A percentile compares a stretch with the other conserved stretches of the same genome.
Conservation (phyloP, 2,888 invertebrate genomes). For the Zele albiditarsus region DNA sequence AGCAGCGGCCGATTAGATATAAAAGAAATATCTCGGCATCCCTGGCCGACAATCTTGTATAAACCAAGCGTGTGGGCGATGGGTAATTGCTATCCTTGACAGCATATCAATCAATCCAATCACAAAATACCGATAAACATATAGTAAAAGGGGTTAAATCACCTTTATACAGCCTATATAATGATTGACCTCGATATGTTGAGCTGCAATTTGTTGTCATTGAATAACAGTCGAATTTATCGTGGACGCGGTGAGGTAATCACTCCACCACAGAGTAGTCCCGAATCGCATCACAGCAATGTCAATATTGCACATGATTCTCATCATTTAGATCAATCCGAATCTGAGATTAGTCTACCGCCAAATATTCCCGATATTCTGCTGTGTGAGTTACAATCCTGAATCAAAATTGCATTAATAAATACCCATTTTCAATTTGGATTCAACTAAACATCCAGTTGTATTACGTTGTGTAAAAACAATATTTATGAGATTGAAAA, state of each 20-base stretch:
- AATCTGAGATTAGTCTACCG: conserved; percentile 64
- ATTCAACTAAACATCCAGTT: too few species aligned
- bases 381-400: conserved; percentile 63
- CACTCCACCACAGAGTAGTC: conserved; percentile 71
- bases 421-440: too few species aligned
- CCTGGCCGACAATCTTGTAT: conserved; percentile 39
- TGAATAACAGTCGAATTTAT: conserved; percentile 60
- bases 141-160: conserved; percentile 7
- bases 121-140: conserved; percentile 16
- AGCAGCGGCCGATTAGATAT: conserved; percentile 37
- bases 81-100: not conserved
- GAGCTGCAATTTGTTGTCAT: conserved; percentile 63
- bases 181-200: conserved; percentile 61
- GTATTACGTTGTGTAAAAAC: too few species aligned
- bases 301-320: conserved; percentile 50
- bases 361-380: conserved; percentile 67
- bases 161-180: not conserved
- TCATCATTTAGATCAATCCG: conserved; percentile 64
- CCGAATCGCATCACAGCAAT: conserved; percentile 64
- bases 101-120: not conserved
- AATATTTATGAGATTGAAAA: not conserved
- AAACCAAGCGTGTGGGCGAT: not conserved
- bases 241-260: conserved; percentile 62
- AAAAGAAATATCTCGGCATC: conserved; percentile 18
- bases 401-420: not conserved